Conservation (phyloP, 2,797 vertebrate genomes). For the Lagocephalus sceleratus region DNA sequence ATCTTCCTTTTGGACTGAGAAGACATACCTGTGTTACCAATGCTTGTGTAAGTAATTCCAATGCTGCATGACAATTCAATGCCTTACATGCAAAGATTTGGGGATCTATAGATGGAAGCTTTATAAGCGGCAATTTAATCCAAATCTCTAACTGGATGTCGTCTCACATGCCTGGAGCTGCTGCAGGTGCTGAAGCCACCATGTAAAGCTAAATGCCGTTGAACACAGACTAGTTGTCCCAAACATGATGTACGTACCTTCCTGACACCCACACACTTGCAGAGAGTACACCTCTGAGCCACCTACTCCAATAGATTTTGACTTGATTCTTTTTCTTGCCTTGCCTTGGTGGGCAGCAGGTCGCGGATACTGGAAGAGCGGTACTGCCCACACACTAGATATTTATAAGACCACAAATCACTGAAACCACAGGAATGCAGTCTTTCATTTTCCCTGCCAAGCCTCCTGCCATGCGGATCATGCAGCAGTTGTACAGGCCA, state of each 20-base stretch:
- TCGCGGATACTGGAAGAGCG: slow-evolving; percentile 58
- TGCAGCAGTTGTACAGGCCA: slow-evolving; percentile 30
- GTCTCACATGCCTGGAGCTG: neutral
- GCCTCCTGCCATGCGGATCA: slow-evolving; percentile 45
- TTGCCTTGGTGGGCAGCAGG: slow-evolving; percentile 63
- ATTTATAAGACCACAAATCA: slow-evolving; percentile 76
- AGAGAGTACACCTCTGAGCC: slow-evolving; percentile 39
- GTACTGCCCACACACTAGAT: slow-evolving; percentile 71
- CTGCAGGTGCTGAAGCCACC: neutral
- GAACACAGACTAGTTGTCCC: slow-evolving; percentile 1
- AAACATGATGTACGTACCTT: slow-evolving; percentile 18
- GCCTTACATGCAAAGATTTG: neutral
- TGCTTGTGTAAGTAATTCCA: neutral
- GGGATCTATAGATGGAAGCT: too few species aligned
- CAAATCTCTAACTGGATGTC: neutral
- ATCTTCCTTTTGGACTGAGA: too few species aligned
- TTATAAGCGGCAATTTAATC: too few species aligned
- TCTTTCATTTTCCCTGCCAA: slow-evolving; percentile 52
- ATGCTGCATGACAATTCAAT: neutral
- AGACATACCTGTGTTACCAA: too few species aligned
- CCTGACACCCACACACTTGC: slow-evolving; percentile 12
- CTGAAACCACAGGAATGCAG: slow-evolving; percentile 59
- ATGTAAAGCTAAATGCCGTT: neutral
- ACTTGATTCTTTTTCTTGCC: slow-evolving; percentile 55
- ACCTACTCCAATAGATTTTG: slow-evolving; percentile 54